These are phyloP conservation scores for Molossus molossus DNA, from an alignment of 2,797 vertebrate genomes.

Conservation along the genomic window DNA sequence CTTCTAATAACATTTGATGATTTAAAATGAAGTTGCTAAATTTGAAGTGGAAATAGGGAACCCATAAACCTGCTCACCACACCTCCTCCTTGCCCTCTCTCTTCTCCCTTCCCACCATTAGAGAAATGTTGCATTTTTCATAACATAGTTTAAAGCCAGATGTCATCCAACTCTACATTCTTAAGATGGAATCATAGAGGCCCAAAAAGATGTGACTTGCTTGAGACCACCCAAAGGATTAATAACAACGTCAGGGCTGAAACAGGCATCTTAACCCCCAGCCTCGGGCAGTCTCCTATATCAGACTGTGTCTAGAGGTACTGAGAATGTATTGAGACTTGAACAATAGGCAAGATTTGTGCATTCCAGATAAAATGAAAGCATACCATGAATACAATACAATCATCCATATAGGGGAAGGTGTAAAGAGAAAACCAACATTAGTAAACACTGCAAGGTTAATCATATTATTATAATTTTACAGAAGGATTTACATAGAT, in stretches of 20 bases:
- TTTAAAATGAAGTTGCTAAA: slow-evolving; percentile 58
- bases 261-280: slow-evolving; percentile 14
- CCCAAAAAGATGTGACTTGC: slow-evolving; percentile 4
- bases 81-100: not conserved
- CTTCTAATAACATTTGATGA: slow-evolving; percentile 60
- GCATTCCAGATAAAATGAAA: not conserved
- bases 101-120: not conserved
- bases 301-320: not conserved
- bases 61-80: not conserved
- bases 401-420: slow-evolving; percentile 19
- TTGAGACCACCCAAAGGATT: slow-evolving; percentile 29
- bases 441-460: not conserved
- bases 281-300: not conserved
- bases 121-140: slow-evolving; percentile 45
- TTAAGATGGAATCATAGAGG: slow-evolving; percentile 22
- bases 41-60: slow-evolving; percentile 29
- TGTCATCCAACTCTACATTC: slow-evolving; percentile 12
- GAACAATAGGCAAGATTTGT: slow-evolving; percentile 24
- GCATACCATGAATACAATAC: not conserved
- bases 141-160: slow-evolving; percentile 29
- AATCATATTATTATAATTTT: slow-evolving; percentile 25
- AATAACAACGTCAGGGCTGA: not conserved
- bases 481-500: not conserved
- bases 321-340: slow-evolving; percentile 36
- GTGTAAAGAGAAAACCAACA: slow-evolving; percentile 56